Evolutionary conservation across 2,113 vertebrate genomes (phyloP).

Genomic region (Stigmatopora nigra): DNA sequence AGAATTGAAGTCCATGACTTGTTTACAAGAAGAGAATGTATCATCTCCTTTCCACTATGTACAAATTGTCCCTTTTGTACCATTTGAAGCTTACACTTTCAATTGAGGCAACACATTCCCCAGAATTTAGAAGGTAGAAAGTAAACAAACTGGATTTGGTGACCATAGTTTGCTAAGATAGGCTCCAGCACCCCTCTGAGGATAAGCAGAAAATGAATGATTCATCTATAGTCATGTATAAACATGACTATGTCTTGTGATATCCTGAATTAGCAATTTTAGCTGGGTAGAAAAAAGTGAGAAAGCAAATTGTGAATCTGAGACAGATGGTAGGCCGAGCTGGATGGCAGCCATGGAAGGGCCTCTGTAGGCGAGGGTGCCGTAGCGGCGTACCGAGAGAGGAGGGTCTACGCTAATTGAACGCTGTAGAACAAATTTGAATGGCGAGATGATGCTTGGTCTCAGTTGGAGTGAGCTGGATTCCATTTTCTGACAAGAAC

Average conservation of each 20-base stretch:
- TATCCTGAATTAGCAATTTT: not conserved
- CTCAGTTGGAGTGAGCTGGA: not conserved
- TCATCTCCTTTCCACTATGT: not conserved
- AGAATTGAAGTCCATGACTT: not conserved
- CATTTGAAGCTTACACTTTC: not conserved
- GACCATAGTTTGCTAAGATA: no score
- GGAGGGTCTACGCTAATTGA: conserved; percentile 37
- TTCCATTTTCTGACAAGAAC: conserved; percentile 27
- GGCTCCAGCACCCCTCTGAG: no score
- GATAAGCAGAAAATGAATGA: no score
- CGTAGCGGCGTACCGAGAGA: conserved; percentile 19
- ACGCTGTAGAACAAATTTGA: conserved; percentile 32
- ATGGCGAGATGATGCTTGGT: conserved; percentile 8
- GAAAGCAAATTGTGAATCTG: conserved; percentile 10
- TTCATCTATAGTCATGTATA: no score
- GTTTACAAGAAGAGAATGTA: not conserved
- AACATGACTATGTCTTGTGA: no score
- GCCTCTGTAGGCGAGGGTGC: conserved; percentile 29
- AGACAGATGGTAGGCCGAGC: conserved; percentile 39
- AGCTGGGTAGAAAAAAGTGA: not conserved
- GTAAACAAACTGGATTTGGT: not conserved
- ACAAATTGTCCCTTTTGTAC: not conserved
- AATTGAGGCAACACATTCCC: not conserved
- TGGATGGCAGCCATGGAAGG: conserved; percentile 37
- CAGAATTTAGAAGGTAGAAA: not conserved